Evolutionary conservation across 2,888 invertebrate genomes (phyloP).

Genomic region (Pyrocoelia pectoralis): DNA sequence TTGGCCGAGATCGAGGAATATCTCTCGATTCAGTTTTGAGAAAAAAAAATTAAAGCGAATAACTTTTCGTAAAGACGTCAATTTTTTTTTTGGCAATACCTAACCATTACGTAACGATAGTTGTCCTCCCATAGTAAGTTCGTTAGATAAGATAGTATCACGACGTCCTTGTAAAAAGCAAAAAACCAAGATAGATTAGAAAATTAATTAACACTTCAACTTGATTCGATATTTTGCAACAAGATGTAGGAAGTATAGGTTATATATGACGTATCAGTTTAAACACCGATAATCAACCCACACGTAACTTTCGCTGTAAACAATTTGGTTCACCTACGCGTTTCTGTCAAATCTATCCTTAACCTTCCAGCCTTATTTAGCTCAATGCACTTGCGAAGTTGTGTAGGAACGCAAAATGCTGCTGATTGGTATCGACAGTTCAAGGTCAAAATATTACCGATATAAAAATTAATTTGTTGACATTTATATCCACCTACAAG

Average conservation of each 20-base stretch:
- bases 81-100: too few species aligned
- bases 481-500: constrained; percentile 16
- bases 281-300: constrained; percentile 38
- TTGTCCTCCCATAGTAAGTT: too few species aligned
- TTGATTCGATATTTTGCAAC: constrained; percentile 33
- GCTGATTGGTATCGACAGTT: constrained; percentile 36
- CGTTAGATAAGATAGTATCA: neutral
- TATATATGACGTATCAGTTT: constrained; percentile 41
- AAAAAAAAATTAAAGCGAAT: too few species aligned
- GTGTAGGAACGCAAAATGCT: constrained; percentile 29
- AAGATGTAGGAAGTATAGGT: constrained; percentile 36
- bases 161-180: constrained; percentile 17
- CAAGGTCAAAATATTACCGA: constrained; percentile 33
- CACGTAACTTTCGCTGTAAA: constrained; percentile 40
- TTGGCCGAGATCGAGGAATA: too few species aligned
- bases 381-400: constrained; percentile 35
- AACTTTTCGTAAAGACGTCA: too few species aligned
- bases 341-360: constrained; percentile 37
- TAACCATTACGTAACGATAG: too few species aligned
- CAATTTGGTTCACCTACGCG: constrained; percentile 36
- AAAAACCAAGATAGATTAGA: constrained; percentile 26
- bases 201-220: constrained; percentile 33
- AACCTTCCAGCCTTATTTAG: constrained; percentile 41
- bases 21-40: too few species aligned
- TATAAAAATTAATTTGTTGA: constrained; percentile 26